Evolutionary conservation across 1,140 invertebrate species (phyloP), one percentile per base, ranked within the genome.

Genomic region (Aphidius ervi): DNA sequence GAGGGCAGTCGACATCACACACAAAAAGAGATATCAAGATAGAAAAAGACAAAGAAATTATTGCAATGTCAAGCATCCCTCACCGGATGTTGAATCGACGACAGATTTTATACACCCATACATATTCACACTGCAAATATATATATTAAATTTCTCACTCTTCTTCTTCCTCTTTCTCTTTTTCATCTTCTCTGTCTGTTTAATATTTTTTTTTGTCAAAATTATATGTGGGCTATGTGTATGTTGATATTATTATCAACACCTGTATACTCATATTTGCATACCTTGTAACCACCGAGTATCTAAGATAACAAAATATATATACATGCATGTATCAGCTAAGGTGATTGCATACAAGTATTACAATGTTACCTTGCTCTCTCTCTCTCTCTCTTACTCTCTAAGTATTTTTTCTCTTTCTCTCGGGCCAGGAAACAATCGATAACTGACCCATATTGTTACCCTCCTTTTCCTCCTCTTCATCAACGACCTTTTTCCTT

Each of bases 391-490:
- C 16, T 16, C 16, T 16, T 16, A 0, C 1, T 16, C 16, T 16
- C 16, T 16, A 16, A 16, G 16, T 16, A 16, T 31, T 31, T 31
- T 31, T 31, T 31, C 2, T 31, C 23, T 31, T 31, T 31, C 4
- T 31, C 23, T 31, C 41, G 52, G n/a, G 58, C 53, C 53, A 58
- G 59, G 20, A 49, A 50, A 58, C 23, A 77, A 79, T 78, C 78
- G 74, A 80, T 78, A 80, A 74, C 72, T 78, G 78, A 78, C 76
- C 78, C 75, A 80, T 80, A 80, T 80, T 78, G 75, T 73, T 67
- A 66, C 68, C 68, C 69, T 70, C 65, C 65, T 65, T 64, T 70
- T 67, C 48, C 31, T 60, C 4, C 23, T 31, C 23, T 3, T 31
- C 56, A 3, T 46, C 56, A 4, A 3, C 23, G 40, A 46, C 52